Conservation (phyloP, 2,888 invertebrate genomes). For the Macaria liturata region DNA sequence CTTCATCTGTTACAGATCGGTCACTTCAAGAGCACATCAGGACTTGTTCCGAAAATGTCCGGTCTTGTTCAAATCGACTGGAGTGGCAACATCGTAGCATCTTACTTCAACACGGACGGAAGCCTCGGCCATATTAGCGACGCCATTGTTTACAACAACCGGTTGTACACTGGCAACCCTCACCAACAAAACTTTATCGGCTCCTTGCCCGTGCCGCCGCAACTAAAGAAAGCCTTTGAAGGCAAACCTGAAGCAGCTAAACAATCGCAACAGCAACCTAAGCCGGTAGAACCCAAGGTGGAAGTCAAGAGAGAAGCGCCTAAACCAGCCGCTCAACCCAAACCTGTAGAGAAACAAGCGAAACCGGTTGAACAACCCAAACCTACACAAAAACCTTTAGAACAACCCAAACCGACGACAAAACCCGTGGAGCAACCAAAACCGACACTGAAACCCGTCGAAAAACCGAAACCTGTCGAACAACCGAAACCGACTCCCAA, state of each 20-base stretch:
- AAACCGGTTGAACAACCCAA: constrained; percentile 6
- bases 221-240: constrained; percentile 67
- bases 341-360: constrained; percentile 2
- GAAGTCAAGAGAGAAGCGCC: constrained; percentile 4
- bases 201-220: constrained; percentile 83
- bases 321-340: neutral
- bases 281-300: constrained; percentile 15
- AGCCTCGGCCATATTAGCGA: constrained; percentile 84
- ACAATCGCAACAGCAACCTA: constrained; percentile 22
- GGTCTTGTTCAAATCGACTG: constrained; percentile 87
- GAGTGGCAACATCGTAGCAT: constrained; percentile 88
- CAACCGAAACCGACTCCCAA: constrained; percentile 19
- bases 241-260: neutral
- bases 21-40: constrained; percentile 79
- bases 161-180: constrained; percentile 87
- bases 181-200: constrained; percentile 84
- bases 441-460: constrained; percentile 4
- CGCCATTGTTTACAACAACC: constrained; percentile 85
- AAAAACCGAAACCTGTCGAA: constrained; percentile 14
- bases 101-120: constrained; percentile 85
- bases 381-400: constrained; percentile 10
- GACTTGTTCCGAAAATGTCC: constrained; percentile 65
- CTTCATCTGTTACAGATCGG: constrained; percentile 80
- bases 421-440: constrained; percentile 17
- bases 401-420: constrained; percentile 11